Evolutionary conservation across 30 jellyfish, hydroid and myxozoan species (phyloP), one percentile per base, ranked within the genome.

Genomic region (Hydra vulgaris): DNA sequence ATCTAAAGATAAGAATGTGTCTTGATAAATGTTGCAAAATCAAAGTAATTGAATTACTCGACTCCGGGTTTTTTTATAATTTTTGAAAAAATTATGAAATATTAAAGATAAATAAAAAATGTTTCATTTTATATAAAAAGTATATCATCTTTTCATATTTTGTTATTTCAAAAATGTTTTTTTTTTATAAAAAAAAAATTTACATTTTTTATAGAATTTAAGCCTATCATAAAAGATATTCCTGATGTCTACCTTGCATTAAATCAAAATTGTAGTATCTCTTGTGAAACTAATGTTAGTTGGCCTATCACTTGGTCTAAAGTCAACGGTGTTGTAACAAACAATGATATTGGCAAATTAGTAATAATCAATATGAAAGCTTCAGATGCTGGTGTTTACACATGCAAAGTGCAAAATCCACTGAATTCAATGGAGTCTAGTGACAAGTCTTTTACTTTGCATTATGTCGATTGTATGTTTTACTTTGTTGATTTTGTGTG

Each of bases 371-470:
- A 55, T 17, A 18, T 78, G 53, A 54, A 27, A 78, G 8, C 4
- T 17, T 27, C 55, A 61, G 79, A 78, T 61, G 79, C 61, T 16
- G 85, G 85, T 19, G 54, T 26, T 15, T 78, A 78, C 25, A 78
- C 85, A 78, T 78, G 85, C 25, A 61, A 54, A 27, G 85, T 78
- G 22, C 8, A 54, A 23, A n/a, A n/a, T n/a, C n/a, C n/a, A n/a
- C n/a, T n/a, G 61, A 78, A 78, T 54, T 8, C 17, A 17, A 24
- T n/a, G 7, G 85, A 78, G 8, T 23, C 67, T 16, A 23, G 7
- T n/a, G 20, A 61, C 52, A 26, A 40, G 52, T 53, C 76, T 21
- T 78, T 78, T 54, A 61, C 61, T 17, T 27, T 78, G 22, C 23
- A 17, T 15, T 18, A 27, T 25, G 79, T 18, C 17, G 7, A 21